phyloP scores from a whole-genome alignment of 2,113 vertebrate species.

The Rhegmatorhina hoffmannsi region DNA sequence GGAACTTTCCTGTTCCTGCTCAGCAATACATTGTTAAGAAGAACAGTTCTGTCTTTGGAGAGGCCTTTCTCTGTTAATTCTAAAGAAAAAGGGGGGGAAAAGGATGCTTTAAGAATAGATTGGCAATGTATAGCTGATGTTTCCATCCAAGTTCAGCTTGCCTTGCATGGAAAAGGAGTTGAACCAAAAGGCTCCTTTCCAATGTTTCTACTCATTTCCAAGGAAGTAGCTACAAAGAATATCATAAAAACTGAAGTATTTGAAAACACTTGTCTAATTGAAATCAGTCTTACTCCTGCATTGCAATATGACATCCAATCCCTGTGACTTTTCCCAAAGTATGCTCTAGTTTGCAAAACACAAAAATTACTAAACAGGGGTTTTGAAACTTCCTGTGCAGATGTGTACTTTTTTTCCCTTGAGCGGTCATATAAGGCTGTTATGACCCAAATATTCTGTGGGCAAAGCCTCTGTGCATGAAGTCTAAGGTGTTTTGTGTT shows the following conservation, averaged over 20 bases:
- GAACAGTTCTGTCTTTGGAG: background rate
- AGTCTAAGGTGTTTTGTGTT: background rate
- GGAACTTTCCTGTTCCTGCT: background rate
- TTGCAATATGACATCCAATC: background rate
- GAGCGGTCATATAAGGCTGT: background rate
- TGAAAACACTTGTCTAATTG: background rate
- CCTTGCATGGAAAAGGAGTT: background rate
- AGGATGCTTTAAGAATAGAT: background rate
- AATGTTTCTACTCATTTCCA: background rate
- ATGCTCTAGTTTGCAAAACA: constrained; percentile 26
- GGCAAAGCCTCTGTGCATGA: background rate
- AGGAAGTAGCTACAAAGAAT: background rate
- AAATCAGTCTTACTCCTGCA: background rate
- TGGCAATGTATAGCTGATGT: background rate
- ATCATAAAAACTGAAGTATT: background rate
- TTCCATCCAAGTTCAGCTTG: background rate
- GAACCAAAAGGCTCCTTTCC: background rate
- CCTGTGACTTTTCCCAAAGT: background rate
- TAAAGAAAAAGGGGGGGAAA: background rate
- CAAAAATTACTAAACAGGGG: constrained; percentile 8
- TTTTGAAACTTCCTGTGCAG: constrained; percentile 55
- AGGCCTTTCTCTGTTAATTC: background rate
- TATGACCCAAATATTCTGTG: background rate
- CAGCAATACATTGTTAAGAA: background rate
- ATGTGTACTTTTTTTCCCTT: background rate